phyloP scores from a whole-genome alignment of 2,888 invertebrate species.

The Selenia dentaria region DNA sequence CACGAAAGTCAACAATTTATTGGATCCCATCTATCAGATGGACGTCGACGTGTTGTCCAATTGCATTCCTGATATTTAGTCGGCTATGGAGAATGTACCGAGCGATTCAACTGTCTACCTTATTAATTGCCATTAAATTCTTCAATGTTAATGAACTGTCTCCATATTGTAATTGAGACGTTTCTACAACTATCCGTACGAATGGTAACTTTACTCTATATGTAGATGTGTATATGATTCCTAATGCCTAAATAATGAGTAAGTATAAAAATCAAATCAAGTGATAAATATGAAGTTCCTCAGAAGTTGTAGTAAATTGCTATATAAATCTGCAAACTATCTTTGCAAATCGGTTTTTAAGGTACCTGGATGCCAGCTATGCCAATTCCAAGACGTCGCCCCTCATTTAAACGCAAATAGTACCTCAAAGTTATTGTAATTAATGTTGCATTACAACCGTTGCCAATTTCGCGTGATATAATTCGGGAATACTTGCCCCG shows the following conservation, averaged over 20 bases:
- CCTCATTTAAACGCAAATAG: conserved; percentile 45
- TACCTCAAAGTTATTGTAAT: conserved; percentile 55
- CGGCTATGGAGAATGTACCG: conserved; percentile 52
- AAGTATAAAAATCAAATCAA: too few relatives aligned
- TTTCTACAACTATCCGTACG: not conserved
- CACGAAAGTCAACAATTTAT: conserved; percentile 66
- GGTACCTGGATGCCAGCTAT: not conserved
- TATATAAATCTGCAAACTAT: conserved; percentile 6
- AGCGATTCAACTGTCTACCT: conserved; percentile 28
- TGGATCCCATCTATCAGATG: conserved; percentile 66
- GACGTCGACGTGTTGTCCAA: conserved; percentile 62
- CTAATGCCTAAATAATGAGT: conserved; percentile 5
- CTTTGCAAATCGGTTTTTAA: not conserved
- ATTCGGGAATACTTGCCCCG: conserved; percentile 63
- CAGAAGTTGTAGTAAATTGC: conserved; percentile 2
- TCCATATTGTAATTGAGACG: conserved; percentile 11
- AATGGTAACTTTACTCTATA: not conserved
- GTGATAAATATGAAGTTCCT: too few relatives aligned
- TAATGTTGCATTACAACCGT: conserved; percentile 72
- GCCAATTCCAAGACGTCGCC: conserved; percentile 13
- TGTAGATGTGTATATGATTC: not conserved
- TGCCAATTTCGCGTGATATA: conserved; percentile 74
- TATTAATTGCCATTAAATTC: conserved; percentile 19
- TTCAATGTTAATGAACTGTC: conserved; percentile 12
- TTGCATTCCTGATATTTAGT: conserved; percentile 61